A percentile compares a stretch with the other conserved stretches of the same genome.
These are phyloP conservation scores for Empidonax alnorum DNA, from an alignment of 2,113 vertebrate genomes.

Conservation along the genomic window DNA sequence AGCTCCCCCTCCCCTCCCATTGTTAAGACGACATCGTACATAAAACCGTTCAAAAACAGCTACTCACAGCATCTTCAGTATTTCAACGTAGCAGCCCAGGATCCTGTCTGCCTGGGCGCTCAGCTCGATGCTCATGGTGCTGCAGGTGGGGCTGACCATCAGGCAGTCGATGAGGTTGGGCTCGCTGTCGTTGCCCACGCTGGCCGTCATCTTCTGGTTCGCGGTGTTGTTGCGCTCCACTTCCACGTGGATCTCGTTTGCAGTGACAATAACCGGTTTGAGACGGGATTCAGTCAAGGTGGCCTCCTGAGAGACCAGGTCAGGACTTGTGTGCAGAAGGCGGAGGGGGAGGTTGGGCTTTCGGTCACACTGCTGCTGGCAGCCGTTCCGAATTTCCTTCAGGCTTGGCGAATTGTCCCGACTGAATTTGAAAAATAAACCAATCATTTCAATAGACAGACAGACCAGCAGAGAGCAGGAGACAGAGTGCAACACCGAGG, in stretches of 20 bases:
- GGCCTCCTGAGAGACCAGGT: constrained; percentile 85
- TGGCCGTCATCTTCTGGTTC: constrained; percentile 87
- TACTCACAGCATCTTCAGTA: constrained; percentile 99
- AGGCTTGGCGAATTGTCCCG: constrained; percentile 98
- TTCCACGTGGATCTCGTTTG: constrained; percentile 96
- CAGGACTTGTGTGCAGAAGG: constrained; percentile 85
- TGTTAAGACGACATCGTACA: not conserved
- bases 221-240: constrained; percentile 93
- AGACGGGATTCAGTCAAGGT: constrained; percentile 78
- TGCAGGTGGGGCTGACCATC: constrained; percentile 95
- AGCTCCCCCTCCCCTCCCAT: not conserved
- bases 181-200: constrained; percentile 87
- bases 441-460: not conserved
- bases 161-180: constrained; percentile 98
- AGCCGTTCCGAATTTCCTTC: constrained; percentile 97
- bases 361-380: constrained; percentile 95
- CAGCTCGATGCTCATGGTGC: constrained; percentile 95
- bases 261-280: constrained; percentile 89
- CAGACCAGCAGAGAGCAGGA: not conserved
- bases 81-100: constrained; percentile 95
- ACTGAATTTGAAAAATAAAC: constrained; percentile 67
- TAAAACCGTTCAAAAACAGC: not conserved
- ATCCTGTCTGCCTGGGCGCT: constrained; percentile 94
- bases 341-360: constrained; percentile 95
- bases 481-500: not conserved